Evolutionary conservation across 1,140 invertebrate species (phyloP).

Genomic region (Neodiprion lecontei): DNA sequence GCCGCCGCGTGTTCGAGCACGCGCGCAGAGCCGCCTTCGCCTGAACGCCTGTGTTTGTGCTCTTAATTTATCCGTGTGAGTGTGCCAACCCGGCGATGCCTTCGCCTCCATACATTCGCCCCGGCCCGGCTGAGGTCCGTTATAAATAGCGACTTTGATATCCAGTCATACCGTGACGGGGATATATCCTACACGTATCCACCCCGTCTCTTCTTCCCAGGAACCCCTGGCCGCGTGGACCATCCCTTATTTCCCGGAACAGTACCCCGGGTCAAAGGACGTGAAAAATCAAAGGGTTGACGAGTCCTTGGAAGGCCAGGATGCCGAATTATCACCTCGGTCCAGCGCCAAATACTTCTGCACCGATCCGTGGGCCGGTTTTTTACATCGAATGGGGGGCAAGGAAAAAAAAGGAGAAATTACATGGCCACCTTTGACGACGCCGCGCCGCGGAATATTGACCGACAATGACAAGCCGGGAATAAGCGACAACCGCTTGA

Average conservation of each 20-base stretch:
- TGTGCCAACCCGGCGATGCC: conserved; percentile 32
- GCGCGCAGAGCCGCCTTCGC: neutral
- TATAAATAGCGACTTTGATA: conserved; percentile 61
- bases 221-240: neutral
- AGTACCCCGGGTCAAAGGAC: conserved; percentile 14
- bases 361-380: too few relatives aligned
- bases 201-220: neutral
- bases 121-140: conserved; percentile 38
- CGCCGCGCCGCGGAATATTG: conserved; percentile 25
- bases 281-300: conserved; percentile 55
- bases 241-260: neutral
- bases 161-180: conserved; percentile 44
- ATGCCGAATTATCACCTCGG: too few relatives aligned
- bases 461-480: too few relatives aligned
- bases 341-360: too few relatives aligned
- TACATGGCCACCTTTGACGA: conserved; percentile 23
- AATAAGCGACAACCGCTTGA: conserved; percentile 20
- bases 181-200: neutral
- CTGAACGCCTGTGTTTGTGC: too few relatives aligned
- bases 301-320: neutral
- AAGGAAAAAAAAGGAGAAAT: neutral
- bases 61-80: conserved; percentile 28
- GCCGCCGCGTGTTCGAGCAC: neutral
- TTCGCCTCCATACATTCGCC: conserved; percentile 26
- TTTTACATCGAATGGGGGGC: neutral